Conservation (phyloP, 2,888 invertebrate genomes). For the Stratiomys singularior region DNA sequence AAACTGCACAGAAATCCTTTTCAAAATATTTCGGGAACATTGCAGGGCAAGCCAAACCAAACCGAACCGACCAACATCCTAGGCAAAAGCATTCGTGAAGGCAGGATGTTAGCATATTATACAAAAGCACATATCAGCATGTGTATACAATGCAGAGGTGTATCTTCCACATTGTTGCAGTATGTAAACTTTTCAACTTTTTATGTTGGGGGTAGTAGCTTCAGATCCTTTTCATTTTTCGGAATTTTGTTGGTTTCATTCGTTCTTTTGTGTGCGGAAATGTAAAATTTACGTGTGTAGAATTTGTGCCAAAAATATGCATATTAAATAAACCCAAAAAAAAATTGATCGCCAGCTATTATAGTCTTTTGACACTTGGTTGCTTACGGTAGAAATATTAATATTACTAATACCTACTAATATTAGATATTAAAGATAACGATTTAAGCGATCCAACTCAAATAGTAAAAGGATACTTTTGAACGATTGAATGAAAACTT, state of each 20-base stretch:
- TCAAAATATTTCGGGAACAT: conserved; percentile 29
- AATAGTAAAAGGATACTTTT: too few relatives aligned
- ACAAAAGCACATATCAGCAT: conserved; percentile 36
- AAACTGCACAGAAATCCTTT: conserved; percentile 21
- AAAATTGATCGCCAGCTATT: neutral
- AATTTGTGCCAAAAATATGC: neutral
- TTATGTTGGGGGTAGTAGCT: conserved; percentile 4
- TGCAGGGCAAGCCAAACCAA: neutral
- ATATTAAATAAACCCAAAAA: neutral
- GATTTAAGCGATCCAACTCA: too few relatives aligned
- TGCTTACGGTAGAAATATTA: too few relatives aligned
- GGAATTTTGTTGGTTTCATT: conserved; percentile 37
- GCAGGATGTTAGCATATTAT: conserved; percentile 30
- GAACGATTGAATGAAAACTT: too few relatives aligned
- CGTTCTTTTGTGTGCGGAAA: conserved; percentile 4
- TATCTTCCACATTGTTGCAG: conserved; percentile 31
- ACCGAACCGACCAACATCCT: neutral
- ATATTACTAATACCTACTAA: too few relatives aligned
- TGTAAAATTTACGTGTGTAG: neutral
- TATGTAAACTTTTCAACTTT: conserved; percentile 44
- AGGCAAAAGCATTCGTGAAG: conserved; percentile 1
- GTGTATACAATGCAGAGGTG: conserved; percentile 39
- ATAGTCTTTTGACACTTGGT: too few relatives aligned
- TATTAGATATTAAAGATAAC: too few relatives aligned
- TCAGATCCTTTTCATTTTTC: conserved; percentile 39